A percentile compares a stretch with the other conserved stretches of the same genome.
Conservation (phyloP, 2,113 vertebrate genomes). For the Pterocles gutturalis region DNA sequence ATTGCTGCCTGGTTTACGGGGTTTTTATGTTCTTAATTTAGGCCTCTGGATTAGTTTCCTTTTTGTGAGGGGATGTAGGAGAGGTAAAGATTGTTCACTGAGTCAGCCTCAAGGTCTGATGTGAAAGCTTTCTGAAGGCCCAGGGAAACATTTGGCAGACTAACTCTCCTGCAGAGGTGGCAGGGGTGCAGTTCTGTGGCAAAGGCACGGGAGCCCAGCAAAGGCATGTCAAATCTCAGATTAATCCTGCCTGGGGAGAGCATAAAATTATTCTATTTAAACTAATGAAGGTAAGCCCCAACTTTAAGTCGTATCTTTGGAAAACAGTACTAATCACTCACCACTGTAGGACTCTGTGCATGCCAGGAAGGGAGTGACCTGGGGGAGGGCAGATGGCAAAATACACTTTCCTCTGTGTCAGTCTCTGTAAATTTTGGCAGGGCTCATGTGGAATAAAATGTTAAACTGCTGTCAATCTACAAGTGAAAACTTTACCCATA, state of each 20-base stretch:
- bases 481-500: neutral
- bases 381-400: neutral
- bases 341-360: neutral
- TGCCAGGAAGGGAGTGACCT: neutral
- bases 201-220: neutral
- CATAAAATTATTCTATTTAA: neutral
- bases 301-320: neutral
- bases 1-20: neutral
- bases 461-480: neutral
- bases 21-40: neutral
- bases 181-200: neutral
- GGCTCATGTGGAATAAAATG: fast-evolving
- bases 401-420: neutral
- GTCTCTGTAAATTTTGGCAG: neutral
- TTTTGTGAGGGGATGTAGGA: neutral
- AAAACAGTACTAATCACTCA: neutral
- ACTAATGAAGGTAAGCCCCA: neutral
- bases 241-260: neutral
- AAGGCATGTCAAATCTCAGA: neutral
- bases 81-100: neutral
- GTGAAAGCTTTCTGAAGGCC: neutral
- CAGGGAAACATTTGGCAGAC: neutral
- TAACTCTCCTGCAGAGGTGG: neutral
- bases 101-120: neutral
- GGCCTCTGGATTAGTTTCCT: neutral